These are phyloP conservation scores for Phenacoccus solenopsis DNA, from an alignment of 1,140 invertebrate genomes.

Conservation along the genomic window DNA sequence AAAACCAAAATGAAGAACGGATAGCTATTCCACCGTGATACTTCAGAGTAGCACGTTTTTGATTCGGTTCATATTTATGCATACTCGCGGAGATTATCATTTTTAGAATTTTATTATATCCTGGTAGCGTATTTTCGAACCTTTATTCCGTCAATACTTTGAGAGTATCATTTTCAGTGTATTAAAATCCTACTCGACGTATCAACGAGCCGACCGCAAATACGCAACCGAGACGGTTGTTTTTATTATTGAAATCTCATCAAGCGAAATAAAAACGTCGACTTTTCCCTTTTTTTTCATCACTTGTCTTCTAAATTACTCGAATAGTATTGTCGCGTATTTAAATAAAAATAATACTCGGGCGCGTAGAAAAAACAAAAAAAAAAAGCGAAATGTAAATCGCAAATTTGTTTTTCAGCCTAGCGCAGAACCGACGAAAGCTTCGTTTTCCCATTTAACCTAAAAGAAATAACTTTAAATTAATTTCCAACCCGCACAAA, in stretches of 20 bases:
- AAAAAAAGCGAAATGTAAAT: not conserved
- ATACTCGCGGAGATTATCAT: too few relatives aligned
- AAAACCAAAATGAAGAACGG: too few relatives aligned
- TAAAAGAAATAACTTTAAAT: not conserved
- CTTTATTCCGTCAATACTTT: too few relatives aligned
- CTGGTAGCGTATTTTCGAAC: too few relatives aligned
- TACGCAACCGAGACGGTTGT: not conserved
- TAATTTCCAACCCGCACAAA: not conserved
- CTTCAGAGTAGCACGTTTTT: too few relatives aligned
- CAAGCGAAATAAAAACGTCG: not conserved
- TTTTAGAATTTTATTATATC: too few relatives aligned
- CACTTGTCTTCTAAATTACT: not conserved
- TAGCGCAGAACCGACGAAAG: not conserved
- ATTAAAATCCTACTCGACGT: too few relatives aligned
- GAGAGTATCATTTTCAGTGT: too few relatives aligned
- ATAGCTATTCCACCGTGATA: too few relatives aligned
- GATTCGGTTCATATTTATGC: too few relatives aligned
- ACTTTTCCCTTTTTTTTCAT: not conserved
- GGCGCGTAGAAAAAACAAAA: not conserved
- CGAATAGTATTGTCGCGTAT: not conserved
- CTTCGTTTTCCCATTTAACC: not conserved
- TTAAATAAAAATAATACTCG: not conserved
- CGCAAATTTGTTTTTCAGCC: not conserved
- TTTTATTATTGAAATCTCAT: slow-evolving; percentile 2
- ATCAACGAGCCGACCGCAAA: not conserved